Percentiles rank a stretch among this genome's conserved stretches.
phyloP scores from a whole-genome alignment of 2,113 vertebrate genomes.

The Typhlomys cinereus region DNA sequence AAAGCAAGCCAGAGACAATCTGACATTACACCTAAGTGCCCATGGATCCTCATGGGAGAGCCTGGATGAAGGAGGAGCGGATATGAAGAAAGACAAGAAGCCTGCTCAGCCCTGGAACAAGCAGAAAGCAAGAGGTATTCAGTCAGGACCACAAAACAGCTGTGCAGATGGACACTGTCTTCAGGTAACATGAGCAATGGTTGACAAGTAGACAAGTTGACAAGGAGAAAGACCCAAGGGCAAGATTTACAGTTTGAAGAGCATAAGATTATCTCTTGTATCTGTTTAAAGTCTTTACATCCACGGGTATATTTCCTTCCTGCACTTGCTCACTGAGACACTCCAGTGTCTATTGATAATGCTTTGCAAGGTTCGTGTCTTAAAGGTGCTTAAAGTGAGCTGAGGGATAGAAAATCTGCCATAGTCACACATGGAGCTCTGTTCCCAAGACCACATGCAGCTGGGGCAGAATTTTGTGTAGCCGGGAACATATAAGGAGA shows the following conservation, averaged over 20 bases:
- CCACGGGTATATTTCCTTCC: background rate
- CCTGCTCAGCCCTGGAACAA: background rate
- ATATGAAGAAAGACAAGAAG: background rate
- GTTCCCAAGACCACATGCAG: too few species aligned
- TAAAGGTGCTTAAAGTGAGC: background rate
- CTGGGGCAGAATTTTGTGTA: too few species aligned
- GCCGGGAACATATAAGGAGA: background rate
- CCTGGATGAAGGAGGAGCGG: background rate
- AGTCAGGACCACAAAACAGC: background rate
- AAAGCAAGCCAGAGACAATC: background rate
- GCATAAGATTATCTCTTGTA: too few species aligned
- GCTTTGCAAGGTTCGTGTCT: background rate
- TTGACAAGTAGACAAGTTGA: too few species aligned
- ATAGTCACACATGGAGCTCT: background rate
- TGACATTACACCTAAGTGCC: background rate
- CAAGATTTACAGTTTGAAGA: background rate
- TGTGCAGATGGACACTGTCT: background rate
- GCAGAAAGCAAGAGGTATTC: background rate
- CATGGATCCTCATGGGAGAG: background rate
- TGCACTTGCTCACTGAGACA: background rate
- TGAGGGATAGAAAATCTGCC: background rate
- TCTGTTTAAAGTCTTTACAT: background rate
- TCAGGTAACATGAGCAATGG: background rate
- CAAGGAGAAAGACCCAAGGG: background rate
- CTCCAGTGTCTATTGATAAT: background rate